Conservation (phyloP, 2,888 invertebrate genomes). For the Dastarcus helophoroides region DNA sequence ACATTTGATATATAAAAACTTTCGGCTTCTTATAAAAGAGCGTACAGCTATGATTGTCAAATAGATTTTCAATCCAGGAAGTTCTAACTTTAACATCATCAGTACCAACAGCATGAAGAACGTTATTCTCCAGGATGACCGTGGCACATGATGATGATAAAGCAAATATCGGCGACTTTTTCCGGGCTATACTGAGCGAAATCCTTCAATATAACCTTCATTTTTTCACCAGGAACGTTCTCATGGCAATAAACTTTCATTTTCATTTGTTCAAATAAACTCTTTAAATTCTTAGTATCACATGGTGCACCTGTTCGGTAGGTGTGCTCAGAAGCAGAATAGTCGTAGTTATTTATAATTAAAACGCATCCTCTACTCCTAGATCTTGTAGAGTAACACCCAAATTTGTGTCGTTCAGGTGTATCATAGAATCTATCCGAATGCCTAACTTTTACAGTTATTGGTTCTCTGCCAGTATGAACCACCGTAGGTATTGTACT, state of each 20-base stretch:
- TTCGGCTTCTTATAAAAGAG: constrained; percentile 51
- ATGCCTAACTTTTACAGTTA: no score
- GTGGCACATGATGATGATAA: constrained; percentile 57
- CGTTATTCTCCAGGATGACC: constrained; percentile 39
- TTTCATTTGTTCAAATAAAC: constrained; percentile 51
- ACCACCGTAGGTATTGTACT: no score
- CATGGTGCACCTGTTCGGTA: no score
- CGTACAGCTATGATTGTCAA: constrained; percentile 46
- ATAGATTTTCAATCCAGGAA: constrained; percentile 44
- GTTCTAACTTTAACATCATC: constrained; percentile 44
- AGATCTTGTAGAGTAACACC: no score
- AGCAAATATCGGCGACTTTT: constrained; percentile 45
- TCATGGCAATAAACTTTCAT: constrained; percentile 37
- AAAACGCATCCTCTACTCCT: no score
- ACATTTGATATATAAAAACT: constrained; percentile 59
- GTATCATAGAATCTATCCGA: no score
- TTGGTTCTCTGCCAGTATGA: no score
- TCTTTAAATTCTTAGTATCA: constrained; percentile 46
- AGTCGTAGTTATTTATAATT: no score
- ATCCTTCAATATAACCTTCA: constrained; percentile 33
- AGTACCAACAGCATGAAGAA: constrained; percentile 44
- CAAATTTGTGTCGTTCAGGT: no score
- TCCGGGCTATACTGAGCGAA: constrained; percentile 36
- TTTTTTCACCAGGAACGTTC: constrained; percentile 38
- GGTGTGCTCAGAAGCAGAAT: no score